Evolutionary conservation across 2,797 vertebrate species (phyloP), one percentile per base, ranked within the genome.

Genomic region (Poeciliopsis presidionis): DNA sequence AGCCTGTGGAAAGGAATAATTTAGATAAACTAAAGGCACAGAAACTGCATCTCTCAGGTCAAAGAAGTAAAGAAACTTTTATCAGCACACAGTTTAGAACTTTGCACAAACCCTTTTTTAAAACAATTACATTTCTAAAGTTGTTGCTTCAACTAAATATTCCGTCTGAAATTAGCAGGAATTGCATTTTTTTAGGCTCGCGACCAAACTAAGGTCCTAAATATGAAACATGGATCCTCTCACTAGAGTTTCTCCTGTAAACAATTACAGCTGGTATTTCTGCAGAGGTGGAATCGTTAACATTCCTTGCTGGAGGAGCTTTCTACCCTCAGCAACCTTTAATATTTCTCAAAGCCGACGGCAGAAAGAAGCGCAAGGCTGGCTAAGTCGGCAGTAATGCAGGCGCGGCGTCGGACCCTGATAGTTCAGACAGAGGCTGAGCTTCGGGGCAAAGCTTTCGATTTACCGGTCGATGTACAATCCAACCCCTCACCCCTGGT

Each of bases 381-480:
- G 39, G 4, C 39, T 57, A 18, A 71, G 67, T 46, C 76, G 43
- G 67, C 67, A 77, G 33, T 20, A 28, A 36, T 3, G 11, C 11
- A 46, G 16, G 16, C 28, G 9, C 63, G 16, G n/a, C 33, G 16
- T 63, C 39, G 74, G 63, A 57, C 47, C 67, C 65, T 57, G 0
- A n/a, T 25, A 67, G 49, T 33, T 55, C 76, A 55, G n/a, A n/a
- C 36, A 9, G n/a, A 36, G 53, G 51, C 76, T 30, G 67, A 57
- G 49, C 41, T 46, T 14, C 49, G 55, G 25, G 75, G 47, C 4
- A 28, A 53, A 69, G 25, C 49, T 8, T 77, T 70, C n/a, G n/a
- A 77, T 70, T 76, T 67, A 76, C 74, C 13, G 22, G 30, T 67
- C 45, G 20, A 39, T 49, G 33, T 55, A 28, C 33, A 43, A 16